A percentile compares a stretch with the other conserved stretches of the same genome.
These are phyloP conservation scores for Galbula dea DNA, from an alignment of 2,113 vertebrate genomes.

Conservation along the genomic window DNA sequence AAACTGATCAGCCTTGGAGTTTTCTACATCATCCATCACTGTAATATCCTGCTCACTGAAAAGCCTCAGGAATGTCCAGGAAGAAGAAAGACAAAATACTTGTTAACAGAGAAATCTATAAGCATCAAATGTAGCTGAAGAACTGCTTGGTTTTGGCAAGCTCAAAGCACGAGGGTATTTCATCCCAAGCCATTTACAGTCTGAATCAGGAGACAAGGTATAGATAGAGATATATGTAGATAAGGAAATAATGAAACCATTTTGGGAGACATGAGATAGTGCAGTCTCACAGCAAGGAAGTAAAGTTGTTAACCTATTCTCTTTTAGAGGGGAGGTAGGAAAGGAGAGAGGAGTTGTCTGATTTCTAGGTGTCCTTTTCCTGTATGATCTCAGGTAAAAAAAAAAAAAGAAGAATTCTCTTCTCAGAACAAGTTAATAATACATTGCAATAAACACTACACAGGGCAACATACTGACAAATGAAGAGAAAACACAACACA, in stretches of 20 bases:
- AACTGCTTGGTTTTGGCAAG: background rate
- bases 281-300: background rate
- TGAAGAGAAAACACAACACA: background rate
- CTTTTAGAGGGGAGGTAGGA: background rate
- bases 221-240: background rate
- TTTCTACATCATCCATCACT: background rate
- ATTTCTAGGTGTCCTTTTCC: background rate
- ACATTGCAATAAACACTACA: background rate
- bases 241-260: background rate
- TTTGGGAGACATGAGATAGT: background rate
- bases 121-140: background rate
- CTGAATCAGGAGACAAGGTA: background rate
- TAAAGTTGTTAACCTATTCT: background rate
- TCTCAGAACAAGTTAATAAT: background rate
- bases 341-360: background rate
- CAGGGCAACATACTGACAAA: background rate
- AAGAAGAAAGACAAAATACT: background rate
- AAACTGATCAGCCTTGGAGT: background rate
- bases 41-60: background rate
- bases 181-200: background rate
- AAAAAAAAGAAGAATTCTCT: background rate
- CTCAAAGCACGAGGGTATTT: background rate
- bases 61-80: background rate
- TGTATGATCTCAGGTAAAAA: background rate
- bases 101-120: background rate